phyloP scores from a whole-genome alignment of 2,797 vertebrate genomes.

The Tokudaia muenninki region DNA sequence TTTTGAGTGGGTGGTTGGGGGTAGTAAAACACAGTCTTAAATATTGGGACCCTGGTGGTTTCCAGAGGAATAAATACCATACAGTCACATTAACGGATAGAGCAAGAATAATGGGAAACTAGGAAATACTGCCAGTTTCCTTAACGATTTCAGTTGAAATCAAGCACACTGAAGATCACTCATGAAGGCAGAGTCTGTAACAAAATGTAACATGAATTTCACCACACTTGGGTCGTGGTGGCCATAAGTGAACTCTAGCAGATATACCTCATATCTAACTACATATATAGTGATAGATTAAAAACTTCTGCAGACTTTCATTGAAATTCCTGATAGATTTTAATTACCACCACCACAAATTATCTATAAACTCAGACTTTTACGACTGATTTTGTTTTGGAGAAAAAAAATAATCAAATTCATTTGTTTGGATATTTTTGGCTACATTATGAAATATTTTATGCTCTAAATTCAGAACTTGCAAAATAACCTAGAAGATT shows the following conservation, averaged over 20 bases:
- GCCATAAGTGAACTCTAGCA: background rate
- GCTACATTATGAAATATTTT: background rate
- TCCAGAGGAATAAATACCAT: background rate
- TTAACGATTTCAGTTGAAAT: background rate
- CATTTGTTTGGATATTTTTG: background rate
- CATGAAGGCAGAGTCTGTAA: background rate
- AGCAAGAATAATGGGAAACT: background rate
- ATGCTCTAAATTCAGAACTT: background rate
- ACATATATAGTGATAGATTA: background rate
- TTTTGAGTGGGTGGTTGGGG: background rate
- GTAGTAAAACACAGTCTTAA: background rate
- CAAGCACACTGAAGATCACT: background rate
- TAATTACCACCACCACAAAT: background rate
- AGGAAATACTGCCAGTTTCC: background rate
- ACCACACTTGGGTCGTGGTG: background rate
- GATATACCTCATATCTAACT: background rate
- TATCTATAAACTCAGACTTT: background rate
- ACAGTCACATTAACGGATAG: background rate
- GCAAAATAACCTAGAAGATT: background rate
- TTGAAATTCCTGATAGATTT: background rate
- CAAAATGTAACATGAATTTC: background rate
- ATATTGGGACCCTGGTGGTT: background rate
- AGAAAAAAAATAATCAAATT: background rate
- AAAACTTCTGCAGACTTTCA: background rate
- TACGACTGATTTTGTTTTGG: background rate